These are phyloP conservation scores for Mus musculus DNA, from an alignment of 2,113 vertebrate species.

Conservation along the genomic window GRCm39 chr10:104931501-104932000, in stretches of 20 bases:
- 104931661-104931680: background rate
- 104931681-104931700: background rate
- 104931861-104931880: background rate
- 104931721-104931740: background rate
- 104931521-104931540: background rate
- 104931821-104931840: background rate
- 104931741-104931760: conserved; percentile 3
- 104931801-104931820: background rate
- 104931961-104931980: background rate
- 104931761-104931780: background rate
- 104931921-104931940: background rate
- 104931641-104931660: background rate
- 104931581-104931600: background rate
- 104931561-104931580: background rate
- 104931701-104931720: background rate
- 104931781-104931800: background rate
- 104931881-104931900: background rate
- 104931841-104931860: background rate
- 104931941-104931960: background rate
- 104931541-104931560: background rate
- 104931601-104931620: background rate
- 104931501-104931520: conserved; percentile 19
- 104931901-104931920: background rate
- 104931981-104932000: background rate
- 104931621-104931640: background rate